Conservation (phyloP, 2,888 invertebrate genomes). For the Parascotia fuliginaria region DNA sequence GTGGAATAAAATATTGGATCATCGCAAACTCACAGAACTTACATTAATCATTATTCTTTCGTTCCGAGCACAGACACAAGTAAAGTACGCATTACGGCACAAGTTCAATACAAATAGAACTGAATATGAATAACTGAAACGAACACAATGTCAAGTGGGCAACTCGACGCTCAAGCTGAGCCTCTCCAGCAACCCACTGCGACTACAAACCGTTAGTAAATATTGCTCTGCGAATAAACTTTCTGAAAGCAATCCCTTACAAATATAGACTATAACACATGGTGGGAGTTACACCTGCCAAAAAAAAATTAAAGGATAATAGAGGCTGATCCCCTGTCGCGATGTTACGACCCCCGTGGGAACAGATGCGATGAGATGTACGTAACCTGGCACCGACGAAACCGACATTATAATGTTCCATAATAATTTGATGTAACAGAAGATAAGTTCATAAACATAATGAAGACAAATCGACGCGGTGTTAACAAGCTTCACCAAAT, state of each 20-base stretch:
- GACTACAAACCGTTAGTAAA: no score
- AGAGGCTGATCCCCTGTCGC: neutral
- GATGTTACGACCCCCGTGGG: neutral
- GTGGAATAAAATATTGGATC: no score
- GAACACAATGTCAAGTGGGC: conserved; percentile 25
- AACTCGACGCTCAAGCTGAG: no score
- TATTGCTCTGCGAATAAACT: no score
- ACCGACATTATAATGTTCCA: neutral
- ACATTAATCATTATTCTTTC: neutral
- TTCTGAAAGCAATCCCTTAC: neutral
- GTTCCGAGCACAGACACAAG: neutral
- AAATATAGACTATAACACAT: neutral
- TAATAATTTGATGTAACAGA: neutral
- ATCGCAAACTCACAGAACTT: neutral
- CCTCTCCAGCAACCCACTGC: no score
- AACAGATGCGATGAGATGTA: neutral
- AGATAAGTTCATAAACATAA: neutral
- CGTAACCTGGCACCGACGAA: neutral
- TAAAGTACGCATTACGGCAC: neutral
- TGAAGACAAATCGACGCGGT: neutral
- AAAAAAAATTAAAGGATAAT: conserved; percentile 1
- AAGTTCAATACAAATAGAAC: conserved; percentile 5
- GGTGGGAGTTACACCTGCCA: neutral
- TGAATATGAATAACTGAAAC: conserved; percentile 3
- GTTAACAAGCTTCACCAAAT: neutral